Conservation (phyloP, 2,888 invertebrate genomes). For the Eristalinus aeneus region DNA sequence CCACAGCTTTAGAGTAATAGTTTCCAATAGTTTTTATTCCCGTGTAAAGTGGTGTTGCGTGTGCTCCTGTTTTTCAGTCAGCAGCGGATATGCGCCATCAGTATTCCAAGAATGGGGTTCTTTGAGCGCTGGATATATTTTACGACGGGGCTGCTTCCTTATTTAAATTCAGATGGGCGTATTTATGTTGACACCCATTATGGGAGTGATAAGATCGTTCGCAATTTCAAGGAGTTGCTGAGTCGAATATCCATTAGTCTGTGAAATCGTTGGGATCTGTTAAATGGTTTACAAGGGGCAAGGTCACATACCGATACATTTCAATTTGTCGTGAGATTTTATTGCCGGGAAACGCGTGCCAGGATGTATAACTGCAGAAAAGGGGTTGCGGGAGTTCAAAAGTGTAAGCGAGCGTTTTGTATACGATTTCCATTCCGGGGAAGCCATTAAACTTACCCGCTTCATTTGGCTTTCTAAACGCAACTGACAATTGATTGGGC, state of each 20-base stretch:
- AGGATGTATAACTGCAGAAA: neutral
- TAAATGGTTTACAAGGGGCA: conserved; percentile 2
- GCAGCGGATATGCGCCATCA: neutral
- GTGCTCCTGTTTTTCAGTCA: neutral
- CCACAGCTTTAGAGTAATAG: conserved; percentile 13
- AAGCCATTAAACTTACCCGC: neutral
- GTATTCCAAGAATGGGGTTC: conserved; percentile 24
- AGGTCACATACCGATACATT: conserved; percentile 14
- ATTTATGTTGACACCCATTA: conserved; percentile 9
- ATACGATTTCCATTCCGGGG: neutral
- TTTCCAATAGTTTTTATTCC: neutral
- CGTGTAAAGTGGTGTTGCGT: conserved; percentile 29
- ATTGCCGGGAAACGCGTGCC: neutral
- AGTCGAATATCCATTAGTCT: neutral
- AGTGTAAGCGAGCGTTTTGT: neutral
- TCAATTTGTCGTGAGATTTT: conserved; percentile 27
- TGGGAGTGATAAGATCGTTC: conserved; percentile 33
- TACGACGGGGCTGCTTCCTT: conserved; percentile 4
- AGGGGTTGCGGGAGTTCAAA: neutral
- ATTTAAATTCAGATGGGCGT: conserved; percentile 15
- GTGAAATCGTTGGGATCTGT: conserved; percentile 6
- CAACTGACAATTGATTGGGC: neutral
- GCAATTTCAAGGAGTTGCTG: neutral
- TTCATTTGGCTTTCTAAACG: neutral
- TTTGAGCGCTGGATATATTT: conserved; percentile 4